A percentile compares a stretch with the other conserved stretches of the same genome.
phyloP scores from a whole-genome alignment of 2,888 invertebrate species.

The Oegoconia quadripuncta region DNA sequence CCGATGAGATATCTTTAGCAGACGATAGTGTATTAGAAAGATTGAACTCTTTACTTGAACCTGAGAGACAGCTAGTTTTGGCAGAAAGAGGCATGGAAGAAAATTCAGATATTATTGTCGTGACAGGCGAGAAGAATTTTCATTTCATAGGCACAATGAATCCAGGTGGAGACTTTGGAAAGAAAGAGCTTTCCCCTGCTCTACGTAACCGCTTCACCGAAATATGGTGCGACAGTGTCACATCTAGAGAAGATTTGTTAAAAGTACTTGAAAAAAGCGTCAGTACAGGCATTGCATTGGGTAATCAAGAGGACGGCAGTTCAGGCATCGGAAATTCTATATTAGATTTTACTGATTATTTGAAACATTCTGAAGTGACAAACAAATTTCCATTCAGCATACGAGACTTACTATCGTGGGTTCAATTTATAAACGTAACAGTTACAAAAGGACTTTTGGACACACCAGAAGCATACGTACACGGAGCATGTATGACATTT shows the following conservation, averaged over 20 bases:
- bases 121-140: conserved; percentile 87
- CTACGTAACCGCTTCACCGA: conserved; percentile 98
- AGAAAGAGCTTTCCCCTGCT: conserved; percentile 99
- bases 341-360: conserved; percentile 89
- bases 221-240: conserved; percentile 95
- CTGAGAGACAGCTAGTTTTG: conserved; percentile 92
- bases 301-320: conserved; percentile 73
- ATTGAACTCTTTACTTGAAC: conserved; percentile 96
- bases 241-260: conserved; percentile 85
- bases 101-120: conserved; percentile 76
- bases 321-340: conserved; percentile 84
- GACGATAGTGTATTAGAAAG: conserved; percentile 99
- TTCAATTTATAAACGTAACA: conserved; percentile 89
- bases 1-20: conserved; percentile 99
- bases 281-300: conserved; percentile 69
- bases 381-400: conserved; percentile 91
- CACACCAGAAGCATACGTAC: conserved; percentile 85
- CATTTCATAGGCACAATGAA: conserved; percentile 99
- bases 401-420: conserved; percentile 95
- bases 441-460: conserved; percentile 60
- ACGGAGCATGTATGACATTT: conserved; percentile 95
- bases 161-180: conserved; percentile 99
- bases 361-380: conserved; percentile 84
- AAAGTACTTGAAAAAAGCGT: conserved; percentile 91
- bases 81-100: conserved; percentile 92